These are phyloP conservation scores for Garra rufa DNA, from an alignment of 2,113 vertebrate species.

Conservation along the genomic window DNA sequence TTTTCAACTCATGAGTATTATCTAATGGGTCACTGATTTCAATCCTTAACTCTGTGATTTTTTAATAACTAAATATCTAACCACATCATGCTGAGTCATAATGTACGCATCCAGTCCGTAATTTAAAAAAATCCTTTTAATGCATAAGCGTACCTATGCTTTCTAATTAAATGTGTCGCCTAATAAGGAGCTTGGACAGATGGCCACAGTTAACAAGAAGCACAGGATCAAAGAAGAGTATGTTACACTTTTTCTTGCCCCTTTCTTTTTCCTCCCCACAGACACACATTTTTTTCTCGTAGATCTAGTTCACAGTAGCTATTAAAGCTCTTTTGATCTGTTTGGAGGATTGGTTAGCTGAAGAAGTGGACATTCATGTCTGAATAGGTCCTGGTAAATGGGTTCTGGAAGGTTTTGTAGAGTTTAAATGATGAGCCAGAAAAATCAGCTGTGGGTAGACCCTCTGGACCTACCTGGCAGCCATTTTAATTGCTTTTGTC, in stretches of 20 bases:
- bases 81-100: neutral
- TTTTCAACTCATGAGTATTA: neutral
- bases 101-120: neutral
- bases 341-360: slow-evolving; percentile 14
- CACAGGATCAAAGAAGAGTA: slow-evolving; percentile 19
- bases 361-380: slow-evolving; percentile 30
- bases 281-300: neutral
- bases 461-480: slow-evolving; percentile 32
- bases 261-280: neutral
- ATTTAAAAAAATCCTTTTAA: neutral
- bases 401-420: slow-evolving; percentile 13
- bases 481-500: neutral
- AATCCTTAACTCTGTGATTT: neutral
- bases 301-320: slow-evolving; percentile 16
- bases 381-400: slow-evolving; percentile 13
- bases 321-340: slow-evolving; percentile 8
- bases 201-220: slow-evolving; percentile 30
- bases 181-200: slow-evolving; percentile 33
- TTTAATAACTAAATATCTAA: neutral
- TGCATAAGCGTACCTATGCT: neutral
- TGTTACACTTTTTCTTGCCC: neutral
- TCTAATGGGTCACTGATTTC: slow-evolving; percentile 24
- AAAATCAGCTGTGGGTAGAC: slow-evolving; percentile 27
- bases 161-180: slow-evolving; percentile 23
- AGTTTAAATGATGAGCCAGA: slow-evolving; percentile 21